Conservation (phyloP, 2,888 invertebrate species). For the Eupithecia subumbrata region DNA sequence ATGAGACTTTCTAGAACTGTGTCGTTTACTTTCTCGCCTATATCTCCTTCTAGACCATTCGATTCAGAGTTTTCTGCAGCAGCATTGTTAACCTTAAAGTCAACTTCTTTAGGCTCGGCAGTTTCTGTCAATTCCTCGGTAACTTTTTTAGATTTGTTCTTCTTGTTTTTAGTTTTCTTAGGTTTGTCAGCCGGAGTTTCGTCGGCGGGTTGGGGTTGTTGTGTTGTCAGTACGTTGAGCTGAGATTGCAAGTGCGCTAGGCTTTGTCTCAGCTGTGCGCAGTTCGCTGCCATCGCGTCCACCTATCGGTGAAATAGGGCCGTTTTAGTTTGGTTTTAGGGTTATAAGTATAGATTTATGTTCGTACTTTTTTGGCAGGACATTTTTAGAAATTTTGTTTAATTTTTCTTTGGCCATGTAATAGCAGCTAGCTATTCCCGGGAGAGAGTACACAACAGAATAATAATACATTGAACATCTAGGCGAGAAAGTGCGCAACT, state of each 20-base stretch:
- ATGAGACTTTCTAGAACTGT: conserved; percentile 58
- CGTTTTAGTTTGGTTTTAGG: not conserved
- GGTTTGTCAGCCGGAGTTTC: conserved; percentile 71
- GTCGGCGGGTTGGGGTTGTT: conserved; percentile 53
- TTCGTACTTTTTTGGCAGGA: too few relatives aligned
- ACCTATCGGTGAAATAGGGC: conserved; percentile 62
- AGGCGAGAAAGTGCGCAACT: too few relatives aligned
- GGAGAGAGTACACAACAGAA: too few relatives aligned
- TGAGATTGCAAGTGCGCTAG: conserved; percentile 85
- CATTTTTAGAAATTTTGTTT: too few relatives aligned
- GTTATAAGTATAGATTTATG: too few relatives aligned
- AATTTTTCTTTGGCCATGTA: too few relatives aligned
- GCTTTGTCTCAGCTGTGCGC: conserved; percentile 84
- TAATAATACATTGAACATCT: too few relatives aligned
- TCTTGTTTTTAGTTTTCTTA: conserved; percentile 76
- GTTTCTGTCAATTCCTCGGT: conserved; percentile 23
- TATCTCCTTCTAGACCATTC: conserved; percentile 2
- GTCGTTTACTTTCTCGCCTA: not conserved
- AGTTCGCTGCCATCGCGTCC: conserved; percentile 85
- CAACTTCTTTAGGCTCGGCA: conserved; percentile 46
- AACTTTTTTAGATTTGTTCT: conserved; percentile 57
- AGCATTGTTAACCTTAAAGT: conserved; percentile 19
- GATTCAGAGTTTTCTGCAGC: conserved; percentile 1
- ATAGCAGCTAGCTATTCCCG: too few relatives aligned
- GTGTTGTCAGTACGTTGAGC: conserved; percentile 76